Percentiles rank a stretch among this genome's conserved stretches.
These are phyloP conservation scores for Serinus canaria DNA, from an alignment of 2,113 vertebrate species.

Conservation along the genomic window DNA sequence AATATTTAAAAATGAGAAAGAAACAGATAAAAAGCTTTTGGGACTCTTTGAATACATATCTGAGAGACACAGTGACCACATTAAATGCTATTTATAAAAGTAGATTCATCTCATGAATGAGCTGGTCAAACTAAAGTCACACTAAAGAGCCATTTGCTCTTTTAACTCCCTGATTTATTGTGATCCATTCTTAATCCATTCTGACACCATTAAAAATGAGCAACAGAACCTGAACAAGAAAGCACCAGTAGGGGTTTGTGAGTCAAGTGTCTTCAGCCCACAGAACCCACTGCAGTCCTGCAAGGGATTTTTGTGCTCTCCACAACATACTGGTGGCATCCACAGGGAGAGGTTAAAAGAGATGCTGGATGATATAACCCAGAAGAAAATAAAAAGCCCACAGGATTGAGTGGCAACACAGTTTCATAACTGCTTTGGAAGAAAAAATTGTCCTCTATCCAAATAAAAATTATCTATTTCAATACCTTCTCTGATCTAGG, in stretches of 20 bases:
- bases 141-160: not conserved
- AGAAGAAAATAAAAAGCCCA: fast-evolving
- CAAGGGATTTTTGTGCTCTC: not conserved
- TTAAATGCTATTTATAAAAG: not conserved
- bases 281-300: not conserved
- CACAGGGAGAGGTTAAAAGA: fast-evolving
- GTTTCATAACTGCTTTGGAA: not conserved
- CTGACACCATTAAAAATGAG: not conserved
- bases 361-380: not conserved
- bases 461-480: not conserved
- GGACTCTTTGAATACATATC: not conserved
- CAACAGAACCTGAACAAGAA: not conserved
- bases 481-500: not conserved
- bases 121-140: not conserved
- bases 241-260: not conserved
- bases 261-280: not conserved
- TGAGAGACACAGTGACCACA: not conserved
- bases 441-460: not conserved
- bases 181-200: not conserved
- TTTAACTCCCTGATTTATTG: not conserved
- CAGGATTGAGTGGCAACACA: not conserved
- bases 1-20: not conserved
- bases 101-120: not conserved
- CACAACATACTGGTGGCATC: not conserved
- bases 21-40: not conserved